A percentile compares a stretch with the other conserved stretches of the same genome.
Evolutionary conservation across 2,888 invertebrate genomes (phyloP).

Genomic region (Tolmerus cingulatus): DNA sequence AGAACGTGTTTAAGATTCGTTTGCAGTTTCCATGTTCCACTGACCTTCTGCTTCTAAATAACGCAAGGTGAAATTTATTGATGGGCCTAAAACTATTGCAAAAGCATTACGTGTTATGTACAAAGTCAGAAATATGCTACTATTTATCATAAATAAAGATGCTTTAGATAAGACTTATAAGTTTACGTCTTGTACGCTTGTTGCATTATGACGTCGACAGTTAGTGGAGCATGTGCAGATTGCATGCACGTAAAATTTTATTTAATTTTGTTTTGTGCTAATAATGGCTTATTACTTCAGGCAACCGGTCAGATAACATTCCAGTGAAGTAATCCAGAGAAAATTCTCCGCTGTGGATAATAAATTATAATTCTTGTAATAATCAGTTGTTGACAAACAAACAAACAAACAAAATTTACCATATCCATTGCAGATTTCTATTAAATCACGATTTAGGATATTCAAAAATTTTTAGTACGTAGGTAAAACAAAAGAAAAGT

Average conservation of each 20-base stretch:
- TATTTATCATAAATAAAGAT: not conserved
- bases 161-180: not conserved
- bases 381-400: too few species aligned
- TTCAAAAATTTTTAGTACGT: too few species aligned
- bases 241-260: not conserved
- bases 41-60: not conserved
- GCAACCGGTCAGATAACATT: too few species aligned
- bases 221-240: not conserved
- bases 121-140: not conserved
- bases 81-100: not conserved
- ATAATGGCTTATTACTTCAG: not conserved
- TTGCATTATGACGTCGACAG: not conserved
- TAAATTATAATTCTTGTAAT: too few species aligned
- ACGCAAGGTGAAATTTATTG: not conserved
- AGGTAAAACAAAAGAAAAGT: too few species aligned
- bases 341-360: too few species aligned
- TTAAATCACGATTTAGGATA: too few species aligned
- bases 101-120: not conserved
- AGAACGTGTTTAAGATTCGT: not conserved
- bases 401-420: too few species aligned
- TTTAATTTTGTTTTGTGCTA: not conserved
- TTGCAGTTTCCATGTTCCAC: not conserved
- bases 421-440: too few species aligned
- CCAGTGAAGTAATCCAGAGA: too few species aligned
- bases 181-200: not conserved